Evolutionary conservation across 2,113 vertebrate species (phyloP).

Genomic region (Carassius auratus): DNA sequence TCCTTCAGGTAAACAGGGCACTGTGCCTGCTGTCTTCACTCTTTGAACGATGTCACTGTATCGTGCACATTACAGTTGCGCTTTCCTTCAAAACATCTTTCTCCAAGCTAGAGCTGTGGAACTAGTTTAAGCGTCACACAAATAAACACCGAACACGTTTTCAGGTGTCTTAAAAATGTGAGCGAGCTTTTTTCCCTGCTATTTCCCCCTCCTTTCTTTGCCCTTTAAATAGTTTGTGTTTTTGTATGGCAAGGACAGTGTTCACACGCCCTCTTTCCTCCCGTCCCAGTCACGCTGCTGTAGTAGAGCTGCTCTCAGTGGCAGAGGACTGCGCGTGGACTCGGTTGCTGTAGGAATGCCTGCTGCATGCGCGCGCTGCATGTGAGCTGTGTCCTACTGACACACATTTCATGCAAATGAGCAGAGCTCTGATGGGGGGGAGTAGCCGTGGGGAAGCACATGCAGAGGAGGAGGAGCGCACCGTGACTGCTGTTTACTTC

Average conservation of each 20-base stretch:
- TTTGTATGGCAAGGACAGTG: constrained; percentile 41
- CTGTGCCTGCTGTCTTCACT: background rate
- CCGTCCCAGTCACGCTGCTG: constrained; percentile 59
- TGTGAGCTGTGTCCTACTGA: constrained; percentile 84
- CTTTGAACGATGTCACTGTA: constrained; percentile 18
- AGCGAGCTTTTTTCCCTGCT: constrained; percentile 58
- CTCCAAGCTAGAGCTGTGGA: constrained; percentile 60
- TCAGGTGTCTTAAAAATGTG: constrained; percentile 79
- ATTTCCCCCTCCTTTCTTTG: constrained; percentile 57
- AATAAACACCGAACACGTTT: constrained; percentile 64
- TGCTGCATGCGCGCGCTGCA: constrained; percentile 75
- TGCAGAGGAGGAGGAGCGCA: constrained; percentile 76
- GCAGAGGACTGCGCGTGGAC: constrained; percentile 68
- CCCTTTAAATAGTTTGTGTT: constrained; percentile 60
- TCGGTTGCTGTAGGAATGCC: constrained; percentile 69
- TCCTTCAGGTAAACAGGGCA: constrained; percentile 38
- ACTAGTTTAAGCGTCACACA: constrained; percentile 68
- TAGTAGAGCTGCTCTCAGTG: constrained; percentile 56
- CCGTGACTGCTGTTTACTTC: constrained; percentile 69
- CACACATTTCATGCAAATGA: constrained; percentile 83
- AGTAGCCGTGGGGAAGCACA: constrained; percentile 61
- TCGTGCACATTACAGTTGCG: background rate
- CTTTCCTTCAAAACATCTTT: constrained; percentile 19
- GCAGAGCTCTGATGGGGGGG: constrained; percentile 52
- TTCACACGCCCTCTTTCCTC: constrained; percentile 40